Percentiles rank a stretch among this genome's conserved stretches.
phyloP scores from a whole-genome alignment of 2,113 vertebrate species.

The Psittacula cyanocephala region DNA sequence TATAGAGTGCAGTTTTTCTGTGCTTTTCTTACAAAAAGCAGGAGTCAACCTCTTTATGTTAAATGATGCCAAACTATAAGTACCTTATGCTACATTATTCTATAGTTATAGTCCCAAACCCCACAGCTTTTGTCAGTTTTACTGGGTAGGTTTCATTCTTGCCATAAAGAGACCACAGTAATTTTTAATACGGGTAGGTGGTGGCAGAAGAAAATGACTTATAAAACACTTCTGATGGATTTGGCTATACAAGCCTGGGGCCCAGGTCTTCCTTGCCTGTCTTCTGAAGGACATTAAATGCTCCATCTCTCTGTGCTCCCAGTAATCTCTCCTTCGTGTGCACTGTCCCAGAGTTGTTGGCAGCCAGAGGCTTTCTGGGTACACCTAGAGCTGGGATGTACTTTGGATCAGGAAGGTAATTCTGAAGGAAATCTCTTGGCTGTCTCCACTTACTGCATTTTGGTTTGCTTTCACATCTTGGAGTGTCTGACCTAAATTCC shows the following conservation, averaged over 20 bases:
- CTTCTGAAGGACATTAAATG: background rate
- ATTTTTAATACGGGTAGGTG: background rate
- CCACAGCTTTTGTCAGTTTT: conserved; percentile 3
- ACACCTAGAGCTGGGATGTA: background rate
- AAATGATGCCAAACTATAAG: background rate
- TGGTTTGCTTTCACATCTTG: background rate
- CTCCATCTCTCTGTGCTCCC: background rate
- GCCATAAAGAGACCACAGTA: background rate
- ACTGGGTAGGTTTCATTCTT: background rate
- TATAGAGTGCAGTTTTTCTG: background rate
- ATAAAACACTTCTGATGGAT: background rate
- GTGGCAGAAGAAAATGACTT: background rate
- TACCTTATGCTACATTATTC: background rate
- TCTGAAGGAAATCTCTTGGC: background rate
- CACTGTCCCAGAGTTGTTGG: background rate
- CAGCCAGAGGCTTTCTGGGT: background rate
- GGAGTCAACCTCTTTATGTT: background rate
- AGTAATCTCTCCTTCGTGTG: background rate
- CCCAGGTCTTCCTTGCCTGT: background rate
- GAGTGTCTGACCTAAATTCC: background rate
- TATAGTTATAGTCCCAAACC: background rate
- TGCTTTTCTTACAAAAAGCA: background rate
- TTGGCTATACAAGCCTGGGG: background rate
- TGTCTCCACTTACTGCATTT: background rate
- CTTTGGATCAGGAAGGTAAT: background rate